Conservation (phyloP, 1,140 invertebrate species). For the Tigriopus japonicus region DNA sequence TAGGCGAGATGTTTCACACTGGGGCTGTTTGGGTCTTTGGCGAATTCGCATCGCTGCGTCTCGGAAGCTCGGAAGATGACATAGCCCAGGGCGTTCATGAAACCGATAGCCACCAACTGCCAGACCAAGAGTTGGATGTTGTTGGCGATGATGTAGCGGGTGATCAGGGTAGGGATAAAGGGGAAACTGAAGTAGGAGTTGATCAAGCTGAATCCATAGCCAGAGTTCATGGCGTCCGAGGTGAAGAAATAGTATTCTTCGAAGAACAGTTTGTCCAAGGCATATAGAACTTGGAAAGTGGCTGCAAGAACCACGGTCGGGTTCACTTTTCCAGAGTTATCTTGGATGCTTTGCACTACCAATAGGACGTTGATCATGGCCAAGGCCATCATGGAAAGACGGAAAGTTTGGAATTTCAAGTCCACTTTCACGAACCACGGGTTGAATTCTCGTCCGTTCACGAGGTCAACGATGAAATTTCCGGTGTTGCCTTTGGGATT, state of each 20-base stretch:
- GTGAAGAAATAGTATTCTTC: conserved; percentile 13
- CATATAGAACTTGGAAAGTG: conserved; percentile 9
- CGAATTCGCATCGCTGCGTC: conserved; percentile 10
- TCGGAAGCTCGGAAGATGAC: conserved; percentile 11
- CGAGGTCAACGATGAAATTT: conserved; percentile 10
- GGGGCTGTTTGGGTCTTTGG: conserved; percentile 2
- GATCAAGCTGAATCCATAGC: conserved; percentile 3
- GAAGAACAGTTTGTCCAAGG: conserved; percentile 11
- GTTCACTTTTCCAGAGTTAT: background rate
- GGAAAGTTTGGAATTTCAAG: conserved; percentile 9
- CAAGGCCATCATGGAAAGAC: conserved; percentile 6
- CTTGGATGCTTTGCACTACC: background rate
- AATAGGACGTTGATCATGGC: conserved; percentile 8
- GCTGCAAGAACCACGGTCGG: conserved; percentile 2
- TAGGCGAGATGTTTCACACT: background rate
- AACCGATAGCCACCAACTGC: conserved; percentile 1
- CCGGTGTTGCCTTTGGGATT: conserved; percentile 12
- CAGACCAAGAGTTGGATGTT: no score
- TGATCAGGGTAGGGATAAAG: conserved; percentile 10
- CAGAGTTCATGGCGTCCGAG: conserved; percentile 12
- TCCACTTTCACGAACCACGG: conserved; percentile 3
- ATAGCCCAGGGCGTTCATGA: conserved; percentile 11
- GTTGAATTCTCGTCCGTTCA: conserved; percentile 11
- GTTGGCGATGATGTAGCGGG: conserved; percentile 4
- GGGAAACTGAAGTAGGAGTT: conserved; percentile 11